Percentiles rank a stretch among this genome's conserved stretches.
Evolutionary conservation across 2,888 invertebrate species (phyloP).

Genomic region (Sepioteuthis lessoniana): DNA sequence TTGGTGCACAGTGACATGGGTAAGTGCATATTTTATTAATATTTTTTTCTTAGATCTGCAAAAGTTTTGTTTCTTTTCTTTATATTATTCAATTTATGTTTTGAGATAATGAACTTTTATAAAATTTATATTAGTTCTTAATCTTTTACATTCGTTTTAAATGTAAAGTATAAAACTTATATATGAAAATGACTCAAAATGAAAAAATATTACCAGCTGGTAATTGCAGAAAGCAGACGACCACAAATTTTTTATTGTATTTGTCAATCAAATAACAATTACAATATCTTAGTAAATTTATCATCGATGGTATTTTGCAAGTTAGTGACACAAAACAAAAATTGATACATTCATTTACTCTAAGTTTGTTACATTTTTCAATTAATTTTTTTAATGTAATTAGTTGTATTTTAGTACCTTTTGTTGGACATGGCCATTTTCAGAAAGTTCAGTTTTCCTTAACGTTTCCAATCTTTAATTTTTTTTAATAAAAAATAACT

Average conservation of each 20-base stretch:
- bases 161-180: background rate
- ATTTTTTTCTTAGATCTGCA: background rate
- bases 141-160: background rate
- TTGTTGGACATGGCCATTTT: background rate
- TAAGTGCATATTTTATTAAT: background rate
- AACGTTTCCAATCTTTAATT: background rate
- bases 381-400: background rate
- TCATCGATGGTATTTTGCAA: background rate
- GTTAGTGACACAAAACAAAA: background rate
- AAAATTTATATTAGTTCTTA: background rate
- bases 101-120: background rate
- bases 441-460: background rate
- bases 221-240: constrained; percentile 33
- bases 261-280: background rate
- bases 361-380: background rate
- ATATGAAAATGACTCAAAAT: background rate
- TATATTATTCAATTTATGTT: no score
- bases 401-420: background rate
- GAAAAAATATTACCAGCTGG: background rate
- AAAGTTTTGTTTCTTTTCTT: background rate
- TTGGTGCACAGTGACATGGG: background rate
- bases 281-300: background rate
- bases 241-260: background rate
- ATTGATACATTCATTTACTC: background rate
- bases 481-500: no score